Conservation (phyloP, 2,797 vertebrate genomes). For the Sebastes umbrosus region DNA sequence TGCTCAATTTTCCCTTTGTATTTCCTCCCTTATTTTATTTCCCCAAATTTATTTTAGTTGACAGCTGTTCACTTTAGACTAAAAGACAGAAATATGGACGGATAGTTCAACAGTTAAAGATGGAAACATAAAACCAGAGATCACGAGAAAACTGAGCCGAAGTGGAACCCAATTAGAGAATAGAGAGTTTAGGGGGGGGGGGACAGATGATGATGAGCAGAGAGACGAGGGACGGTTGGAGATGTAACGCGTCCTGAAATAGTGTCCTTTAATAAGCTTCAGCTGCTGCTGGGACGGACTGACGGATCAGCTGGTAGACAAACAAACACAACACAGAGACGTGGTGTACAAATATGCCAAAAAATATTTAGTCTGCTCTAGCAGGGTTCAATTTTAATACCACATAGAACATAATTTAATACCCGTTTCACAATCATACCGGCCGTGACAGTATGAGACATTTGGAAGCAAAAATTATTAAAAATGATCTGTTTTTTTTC, state of each 20-base stretch:
- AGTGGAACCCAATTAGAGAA: conserved; percentile 11
- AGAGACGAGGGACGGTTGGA: conserved; percentile 5
- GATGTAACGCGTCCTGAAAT: conserved; percentile 65
- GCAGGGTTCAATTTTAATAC: background rate
- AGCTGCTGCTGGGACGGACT: conserved; percentile 68
- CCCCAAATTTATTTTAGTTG: background rate
- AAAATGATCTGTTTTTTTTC: background rate
- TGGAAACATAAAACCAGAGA: background rate
- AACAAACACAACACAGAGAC: background rate
- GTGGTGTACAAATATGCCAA: background rate
- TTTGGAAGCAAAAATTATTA: background rate
- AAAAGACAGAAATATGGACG: background rate
- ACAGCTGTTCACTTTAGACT: background rate
- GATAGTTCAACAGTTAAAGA: background rate
- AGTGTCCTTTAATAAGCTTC: conserved; percentile 69
- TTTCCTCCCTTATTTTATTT: no score
- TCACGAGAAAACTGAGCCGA: background rate
- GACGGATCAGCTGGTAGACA: conserved; percentile 42
- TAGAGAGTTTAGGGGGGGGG: background rate
- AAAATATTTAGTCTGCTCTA: background rate
- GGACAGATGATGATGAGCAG: background rate
- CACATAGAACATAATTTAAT: background rate
- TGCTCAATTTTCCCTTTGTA: no score
- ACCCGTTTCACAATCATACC: background rate
- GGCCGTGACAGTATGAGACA: background rate